Conservation (phyloP, 2,888 invertebrate genomes). For the Eristalis arbustorum region DNA sequence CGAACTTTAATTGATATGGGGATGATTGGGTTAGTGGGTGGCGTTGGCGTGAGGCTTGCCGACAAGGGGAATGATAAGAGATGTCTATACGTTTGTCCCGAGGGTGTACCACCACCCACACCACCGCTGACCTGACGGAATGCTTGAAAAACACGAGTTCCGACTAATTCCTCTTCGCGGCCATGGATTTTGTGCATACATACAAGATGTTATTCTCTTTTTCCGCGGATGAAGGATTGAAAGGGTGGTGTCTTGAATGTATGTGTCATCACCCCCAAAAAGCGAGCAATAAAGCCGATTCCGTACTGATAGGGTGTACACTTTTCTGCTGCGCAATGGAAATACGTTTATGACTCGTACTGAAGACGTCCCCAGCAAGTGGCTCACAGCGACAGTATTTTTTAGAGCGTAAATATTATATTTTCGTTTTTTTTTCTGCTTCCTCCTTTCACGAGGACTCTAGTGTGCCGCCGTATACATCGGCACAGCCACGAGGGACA, state of each 20-base stretch:
- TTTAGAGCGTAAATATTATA: not conserved
- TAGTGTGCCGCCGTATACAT: no score
- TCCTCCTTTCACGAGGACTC: no score
- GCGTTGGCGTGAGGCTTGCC: not conserved
- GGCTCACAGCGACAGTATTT: not conserved
- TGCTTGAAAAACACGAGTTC: slow-evolving; percentile 11
- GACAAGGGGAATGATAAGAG: not conserved
- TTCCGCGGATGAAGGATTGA: not conserved
- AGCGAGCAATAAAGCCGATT: not conserved
- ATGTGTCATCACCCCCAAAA: not conserved
- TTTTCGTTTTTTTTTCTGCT: not conserved
- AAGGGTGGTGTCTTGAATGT: not conserved
- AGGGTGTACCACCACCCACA: slow-evolving; percentile 2
- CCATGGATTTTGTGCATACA: not conserved
- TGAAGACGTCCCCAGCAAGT: not conserved
- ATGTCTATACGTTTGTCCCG: not conserved
- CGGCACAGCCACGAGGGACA: no score
- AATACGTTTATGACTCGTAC: not conserved
- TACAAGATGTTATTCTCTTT: not conserved
- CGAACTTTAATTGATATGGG: slow-evolving; percentile 38
- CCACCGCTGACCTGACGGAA: not conserved
- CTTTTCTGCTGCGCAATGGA: not conserved
- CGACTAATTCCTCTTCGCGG: slow-evolving; percentile 2
- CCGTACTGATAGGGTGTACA: not conserved
- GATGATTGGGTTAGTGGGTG: slow-evolving; percentile 14